These are phyloP conservation scores for Pseudomyrmex cubaensis DNA, from an alignment of 1,140 invertebrate species.

Conservation along the genomic window DNA sequence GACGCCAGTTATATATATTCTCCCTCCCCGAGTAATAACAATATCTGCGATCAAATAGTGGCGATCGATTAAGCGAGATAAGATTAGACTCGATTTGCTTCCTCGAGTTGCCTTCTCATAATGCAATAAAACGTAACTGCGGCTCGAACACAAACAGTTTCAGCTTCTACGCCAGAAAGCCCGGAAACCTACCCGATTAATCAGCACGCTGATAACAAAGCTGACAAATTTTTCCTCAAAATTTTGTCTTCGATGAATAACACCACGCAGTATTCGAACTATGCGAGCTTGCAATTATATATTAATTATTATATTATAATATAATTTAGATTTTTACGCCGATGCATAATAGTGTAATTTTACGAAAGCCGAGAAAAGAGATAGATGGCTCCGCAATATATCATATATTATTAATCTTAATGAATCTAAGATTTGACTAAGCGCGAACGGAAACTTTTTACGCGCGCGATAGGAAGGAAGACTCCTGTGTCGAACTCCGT, in stretches of 20 bases:
- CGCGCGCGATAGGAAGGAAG: neutral
- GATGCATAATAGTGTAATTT: constrained; percentile 11
- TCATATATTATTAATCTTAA: constrained; percentile 15
- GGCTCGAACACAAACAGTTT: neutral
- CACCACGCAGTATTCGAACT: no score
- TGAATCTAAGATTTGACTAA: constrained; percentile 42
- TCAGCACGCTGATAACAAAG: neutral
- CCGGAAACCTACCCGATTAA: no score
- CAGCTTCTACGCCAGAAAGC: neutral
- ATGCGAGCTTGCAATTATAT: no score
- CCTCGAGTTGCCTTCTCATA: neutral
- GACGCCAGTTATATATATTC: no score
- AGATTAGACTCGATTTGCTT: constrained; percentile 31
- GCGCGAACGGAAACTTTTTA: neutral
- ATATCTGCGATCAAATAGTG: neutral
- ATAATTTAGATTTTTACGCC: neutral
- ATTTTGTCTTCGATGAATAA: no score
- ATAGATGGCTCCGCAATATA: constrained; percentile 15
- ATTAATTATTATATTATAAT: no score
- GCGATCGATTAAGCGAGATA: constrained; percentile 34
- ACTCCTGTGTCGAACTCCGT: constrained; percentile 9
- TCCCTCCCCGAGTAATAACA: neutral
- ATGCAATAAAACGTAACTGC: constrained; percentile 11
- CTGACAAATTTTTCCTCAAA: no score
- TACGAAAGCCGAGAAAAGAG: neutral